A percentile compares a stretch with the other conserved stretches of the same genome.
Evolutionary conservation across 1,140 invertebrate genomes (phyloP).

Genomic region (Nomia melanderi): DNA sequence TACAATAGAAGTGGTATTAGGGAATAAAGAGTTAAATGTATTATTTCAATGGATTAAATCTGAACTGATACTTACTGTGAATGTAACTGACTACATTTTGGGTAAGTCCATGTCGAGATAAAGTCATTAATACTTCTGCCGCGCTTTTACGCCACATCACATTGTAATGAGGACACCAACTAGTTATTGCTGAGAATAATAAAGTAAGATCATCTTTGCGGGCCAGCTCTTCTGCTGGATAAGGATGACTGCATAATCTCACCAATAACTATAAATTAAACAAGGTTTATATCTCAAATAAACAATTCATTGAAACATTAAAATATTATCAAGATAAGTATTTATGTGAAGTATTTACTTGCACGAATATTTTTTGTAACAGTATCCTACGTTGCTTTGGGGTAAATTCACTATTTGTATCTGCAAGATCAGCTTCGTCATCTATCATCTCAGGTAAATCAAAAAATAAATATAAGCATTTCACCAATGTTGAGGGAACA

Average conservation of each 20-base stretch:
- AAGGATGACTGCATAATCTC: constrained; percentile 93
- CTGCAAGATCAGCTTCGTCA: constrained; percentile 87
- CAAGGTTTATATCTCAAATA: constrained; percentile 13
- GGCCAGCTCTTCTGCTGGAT: constrained; percentile 97
- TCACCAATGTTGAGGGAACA: constrained; percentile 98
- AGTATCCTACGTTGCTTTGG: constrained; percentile 94
- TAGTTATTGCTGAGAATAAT: constrained; percentile 97
- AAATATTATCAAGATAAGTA: background rate
- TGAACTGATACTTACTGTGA: constrained; percentile 88
- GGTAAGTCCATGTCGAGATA: constrained; percentile 96
- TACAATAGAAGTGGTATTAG: constrained; percentile 80
- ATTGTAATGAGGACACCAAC: constrained; percentile 95
- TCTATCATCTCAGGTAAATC: constrained; percentile 96
- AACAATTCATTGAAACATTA: background rate
- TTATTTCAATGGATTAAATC: background rate
- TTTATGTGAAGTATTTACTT: constrained; percentile 82
- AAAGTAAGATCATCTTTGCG: constrained; percentile 97
- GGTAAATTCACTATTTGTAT: constrained; percentile 92
- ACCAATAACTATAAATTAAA: constrained; percentile 89
- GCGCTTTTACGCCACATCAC: constrained; percentile 98
- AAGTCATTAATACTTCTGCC: constrained; percentile 96
- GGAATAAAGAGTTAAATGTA: background rate
- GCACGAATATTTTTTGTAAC: constrained; percentile 97
- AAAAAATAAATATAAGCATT: constrained; percentile 99
- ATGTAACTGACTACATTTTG: constrained; percentile 97